Evolutionary conservation across 2,113 vertebrate species (phyloP).

Genomic region (Chlorocebus sabaeus): DNA sequence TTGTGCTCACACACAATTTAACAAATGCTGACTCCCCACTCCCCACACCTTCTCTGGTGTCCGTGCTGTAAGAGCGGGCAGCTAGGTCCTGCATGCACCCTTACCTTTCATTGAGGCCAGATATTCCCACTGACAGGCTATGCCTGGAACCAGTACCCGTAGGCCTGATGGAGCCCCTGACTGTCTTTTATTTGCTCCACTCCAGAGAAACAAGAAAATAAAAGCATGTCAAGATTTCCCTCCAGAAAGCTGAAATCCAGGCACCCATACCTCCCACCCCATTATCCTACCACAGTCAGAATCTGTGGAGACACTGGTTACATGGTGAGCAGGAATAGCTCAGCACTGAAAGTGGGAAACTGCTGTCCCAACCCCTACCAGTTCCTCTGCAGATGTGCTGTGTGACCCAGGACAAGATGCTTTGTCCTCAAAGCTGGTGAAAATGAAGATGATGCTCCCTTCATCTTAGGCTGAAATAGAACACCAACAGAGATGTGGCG

Average conservation of each 20-base stretch:
- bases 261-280: not conserved
- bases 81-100: not conserved
- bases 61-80: not conserved
- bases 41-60: not conserved
- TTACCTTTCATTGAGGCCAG: not conserved
- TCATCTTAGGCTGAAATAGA: not conserved
- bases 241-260: not conserved
- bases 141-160: not conserved
- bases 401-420: not conserved
- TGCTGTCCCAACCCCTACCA: not conserved
- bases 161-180: not conserved
- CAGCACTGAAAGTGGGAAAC: not conserved
- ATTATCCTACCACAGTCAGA: not conserved
- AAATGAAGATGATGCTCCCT: not conserved
- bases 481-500: not conserved
- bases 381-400: not conserved
- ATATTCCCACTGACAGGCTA: not conserved
- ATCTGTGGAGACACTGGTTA: not conserved
- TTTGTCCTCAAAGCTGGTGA: not conserved
- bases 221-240: not conserved
- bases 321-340: not conserved
- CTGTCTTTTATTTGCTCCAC: not conserved
- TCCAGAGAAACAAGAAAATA: not conserved
- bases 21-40: not conserved
- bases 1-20: not conserved